A percentile compares a stretch with the other conserved stretches of the same genome.
Evolutionary conservation across 2,113 vertebrate species (phyloP).

Genomic region (Lepus timidus): DNA sequence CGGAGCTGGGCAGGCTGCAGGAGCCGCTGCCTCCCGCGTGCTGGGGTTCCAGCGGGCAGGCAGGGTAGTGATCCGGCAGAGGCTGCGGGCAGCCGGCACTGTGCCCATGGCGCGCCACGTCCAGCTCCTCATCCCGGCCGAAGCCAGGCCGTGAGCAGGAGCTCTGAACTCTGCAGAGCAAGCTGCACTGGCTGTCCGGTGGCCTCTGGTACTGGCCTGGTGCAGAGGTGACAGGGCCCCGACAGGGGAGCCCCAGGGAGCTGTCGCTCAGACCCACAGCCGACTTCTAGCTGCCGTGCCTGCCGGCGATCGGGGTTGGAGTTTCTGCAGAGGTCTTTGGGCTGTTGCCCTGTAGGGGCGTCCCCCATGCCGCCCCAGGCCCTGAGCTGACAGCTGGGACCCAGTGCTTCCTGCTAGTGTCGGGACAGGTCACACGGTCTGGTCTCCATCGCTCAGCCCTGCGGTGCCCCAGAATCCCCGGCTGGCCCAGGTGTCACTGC

Average conservation of each 20-base stretch:
- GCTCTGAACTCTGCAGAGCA: background rate
- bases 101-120: no score
- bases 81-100: background rate
- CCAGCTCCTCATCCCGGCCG: background rate
- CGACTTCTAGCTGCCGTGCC: background rate
- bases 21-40: background rate
- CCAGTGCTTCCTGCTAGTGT: background rate
- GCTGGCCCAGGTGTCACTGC: background rate
- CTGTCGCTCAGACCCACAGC: background rate
- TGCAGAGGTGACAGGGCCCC: background rate
- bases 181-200: background rate
- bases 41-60: background rate
- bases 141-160: background rate
- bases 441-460: background rate
- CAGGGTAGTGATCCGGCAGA: background rate
- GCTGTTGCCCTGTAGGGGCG: background rate
- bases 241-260: conserved; percentile 48
- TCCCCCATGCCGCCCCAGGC: background rate
- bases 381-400: background rate
- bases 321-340: background rate
- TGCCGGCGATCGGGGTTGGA: background rate
- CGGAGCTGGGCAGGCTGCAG: no score
- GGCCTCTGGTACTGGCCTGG: conserved; percentile 40
- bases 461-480: background rate
- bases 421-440: background rate